A percentile compares a stretch with the other conserved stretches of the same genome.
Conservation (phyloP, 2,113 vertebrate species). For the Tympanuchus pallidicinctus region DNA sequence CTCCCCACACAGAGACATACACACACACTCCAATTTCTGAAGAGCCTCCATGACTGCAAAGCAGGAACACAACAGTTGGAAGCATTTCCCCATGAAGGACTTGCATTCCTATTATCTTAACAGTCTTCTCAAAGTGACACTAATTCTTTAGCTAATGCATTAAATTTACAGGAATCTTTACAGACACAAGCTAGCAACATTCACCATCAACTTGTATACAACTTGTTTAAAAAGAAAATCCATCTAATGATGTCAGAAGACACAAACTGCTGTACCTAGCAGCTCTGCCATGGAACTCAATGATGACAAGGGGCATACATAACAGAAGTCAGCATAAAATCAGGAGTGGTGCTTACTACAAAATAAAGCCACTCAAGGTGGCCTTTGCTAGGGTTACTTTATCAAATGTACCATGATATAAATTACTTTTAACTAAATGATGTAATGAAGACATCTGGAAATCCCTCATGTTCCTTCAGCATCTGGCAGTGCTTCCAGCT, state of each 20-base stretch:
- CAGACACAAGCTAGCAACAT: not conserved
- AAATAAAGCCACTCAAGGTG: not conserved
- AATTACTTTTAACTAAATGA: not conserved
- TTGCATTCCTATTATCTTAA: not conserved
- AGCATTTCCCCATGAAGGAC: not conserved
- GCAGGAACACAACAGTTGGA: not conserved
- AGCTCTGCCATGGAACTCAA: not conserved
- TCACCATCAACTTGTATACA: not conserved
- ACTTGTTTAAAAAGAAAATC: accelerated
- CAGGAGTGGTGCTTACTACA: accelerated
- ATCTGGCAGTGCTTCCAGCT: not conserved
- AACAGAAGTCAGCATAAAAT: not conserved
- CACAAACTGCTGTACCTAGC: not conserved
- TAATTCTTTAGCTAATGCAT: not conserved
- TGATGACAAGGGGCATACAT: not conserved
- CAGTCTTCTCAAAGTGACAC: not conserved
- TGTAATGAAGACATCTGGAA: not conserved
- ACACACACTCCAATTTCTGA: not conserved
- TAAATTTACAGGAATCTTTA: not conserved
- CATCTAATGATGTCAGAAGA: not conserved
- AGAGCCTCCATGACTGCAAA: not conserved
- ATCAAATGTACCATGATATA: not conserved
- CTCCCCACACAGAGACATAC: not conserved
- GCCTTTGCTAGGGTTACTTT: not conserved
- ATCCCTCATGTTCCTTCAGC: not conserved